Conservation (phyloP, 2,113 vertebrate species). For the Caloenas nicobarica region DNA sequence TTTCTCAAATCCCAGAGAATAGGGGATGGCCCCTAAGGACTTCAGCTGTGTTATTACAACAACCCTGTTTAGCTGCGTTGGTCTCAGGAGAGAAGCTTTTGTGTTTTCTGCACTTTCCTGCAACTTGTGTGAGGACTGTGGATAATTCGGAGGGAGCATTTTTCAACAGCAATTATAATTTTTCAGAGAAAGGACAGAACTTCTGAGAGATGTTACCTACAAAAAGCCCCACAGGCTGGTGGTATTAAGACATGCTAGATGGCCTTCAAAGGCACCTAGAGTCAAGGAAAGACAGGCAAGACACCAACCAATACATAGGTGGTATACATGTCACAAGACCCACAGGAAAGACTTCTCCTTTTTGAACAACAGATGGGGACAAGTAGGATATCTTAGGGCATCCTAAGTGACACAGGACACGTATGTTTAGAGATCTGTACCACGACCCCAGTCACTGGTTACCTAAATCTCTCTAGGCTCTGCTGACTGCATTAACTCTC, state of each 20-base stretch:
- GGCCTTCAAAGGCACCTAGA: not conserved
- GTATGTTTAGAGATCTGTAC: not conserved
- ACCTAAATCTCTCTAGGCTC: not conserved
- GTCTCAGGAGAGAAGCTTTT: not conserved
- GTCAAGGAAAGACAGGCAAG: not conserved
- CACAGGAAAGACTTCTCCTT: not conserved
- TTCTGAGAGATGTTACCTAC: not conserved
- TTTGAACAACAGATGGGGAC: not conserved
- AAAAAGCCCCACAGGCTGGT: not conserved
- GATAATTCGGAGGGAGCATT: not conserved
- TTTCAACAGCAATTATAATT: not conserved
- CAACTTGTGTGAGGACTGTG: rapidly evolving
- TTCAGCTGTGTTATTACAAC: not conserved
- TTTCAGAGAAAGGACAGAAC: not conserved
- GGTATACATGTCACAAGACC: not conserved
- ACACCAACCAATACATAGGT: not conserved
- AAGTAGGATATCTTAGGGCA: not conserved
- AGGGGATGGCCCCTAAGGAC: not conserved
- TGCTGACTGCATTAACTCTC: not conserved
- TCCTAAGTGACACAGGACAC: not conserved
- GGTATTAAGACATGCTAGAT: not conserved
- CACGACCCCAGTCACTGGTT: not conserved
- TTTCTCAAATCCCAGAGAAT: not conserved
- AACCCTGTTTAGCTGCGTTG: not conserved
- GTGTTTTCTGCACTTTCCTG: not conserved